Base-by-base conservation (phyloP, 1,140 invertebrate genomes). In the Pogonus chalceus region DNA sequence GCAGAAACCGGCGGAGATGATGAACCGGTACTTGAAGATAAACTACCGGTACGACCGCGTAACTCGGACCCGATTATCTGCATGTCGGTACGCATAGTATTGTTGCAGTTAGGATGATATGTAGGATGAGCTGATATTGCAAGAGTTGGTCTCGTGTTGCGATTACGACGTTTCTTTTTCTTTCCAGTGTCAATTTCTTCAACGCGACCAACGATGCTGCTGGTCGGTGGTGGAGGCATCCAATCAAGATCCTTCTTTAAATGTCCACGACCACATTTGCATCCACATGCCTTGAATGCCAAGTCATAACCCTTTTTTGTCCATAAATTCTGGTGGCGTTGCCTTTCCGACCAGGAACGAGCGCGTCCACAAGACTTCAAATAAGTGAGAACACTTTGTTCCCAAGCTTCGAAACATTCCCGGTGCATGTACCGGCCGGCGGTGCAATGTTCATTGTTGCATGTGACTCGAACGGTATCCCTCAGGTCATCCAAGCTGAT, bases 241-340 rank as follows among this genome's bases (percentile, higher is more conserved):
- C 93, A 96, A 64, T 96, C 91, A 12, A 94, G 74, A 72, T 96
- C 93, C 72, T 96, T 96, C 64, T 92, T 87, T 51, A 98, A 69
- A 68, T 96, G 92, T 1, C 94, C 94, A 3, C 90, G 77, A 0
- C 88, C 88, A 72, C 94, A 85, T 62, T 87, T 81, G 76, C 93
- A 84, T 60, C 87, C 82, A 79, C 92, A 89, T 39, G 92, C 87
- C 67, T 90, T 91, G 67, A 85, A 90, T 1, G 92, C 90, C 65
- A 96, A 73, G 70, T 98, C 93, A 74, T 96, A 96, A 12, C 92
- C 93, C 71, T 95, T 95, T 72, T 96, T 96, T 35, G 92, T 96
- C 94, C 94, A 98, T 52, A 98, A 73, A 68, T 97, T 95, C 72
- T 96, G 92, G 58, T 89, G 80, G 16, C 92, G 79, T 70, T 97